Evolutionary conservation across 2,888 invertebrate genomes (phyloP), one percentile per base, ranked within the genome.

Genomic region (Oxyscelio sp.): DNA sequence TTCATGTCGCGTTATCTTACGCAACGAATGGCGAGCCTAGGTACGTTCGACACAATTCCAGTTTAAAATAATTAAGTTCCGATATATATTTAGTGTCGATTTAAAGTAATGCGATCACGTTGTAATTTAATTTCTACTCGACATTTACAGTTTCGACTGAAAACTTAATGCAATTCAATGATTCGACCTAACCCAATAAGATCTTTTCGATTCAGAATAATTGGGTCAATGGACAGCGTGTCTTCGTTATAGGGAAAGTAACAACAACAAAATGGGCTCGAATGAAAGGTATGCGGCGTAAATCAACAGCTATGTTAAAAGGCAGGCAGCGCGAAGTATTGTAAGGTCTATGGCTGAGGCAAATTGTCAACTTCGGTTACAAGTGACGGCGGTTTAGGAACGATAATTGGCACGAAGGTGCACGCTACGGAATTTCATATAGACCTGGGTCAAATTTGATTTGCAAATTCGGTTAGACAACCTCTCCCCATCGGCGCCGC

Each of bases 391-490:
- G 89, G 88, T 88, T 90, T 89, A 89, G 89, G 83, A 88, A 89
- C 90, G 90, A 90, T 92, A 92, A 92, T 92, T 91, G 92, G 88
- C 88, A 89, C 88, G 89, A 90, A 91, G 90, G 89, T 87, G 89
- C 87, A 85, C 80, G 80, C 80, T 71, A 87, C 86, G 87, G 89
- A 89, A 91, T 90, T 89, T 89, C 89, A 74, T 80, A 83, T 88
- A 88, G 89, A 89, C 88, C 88, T 81, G 88, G 85, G 87, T 85
- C 83, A 88, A 92, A 92, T 92, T 92, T 92, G 92, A 93, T 93
- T 93, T 93, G 92, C 93, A 92, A 93, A 93, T 93, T 91, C 66
- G 87, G 89, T 89, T 91, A 91, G 90, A 88, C 88, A 88, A 83
- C 86, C 88, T 87, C 86, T 90, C 88, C 87, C 85, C 81, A 68